Conservation (phyloP, 2,113 vertebrate species). For the Thermophis baileyi region DNA sequence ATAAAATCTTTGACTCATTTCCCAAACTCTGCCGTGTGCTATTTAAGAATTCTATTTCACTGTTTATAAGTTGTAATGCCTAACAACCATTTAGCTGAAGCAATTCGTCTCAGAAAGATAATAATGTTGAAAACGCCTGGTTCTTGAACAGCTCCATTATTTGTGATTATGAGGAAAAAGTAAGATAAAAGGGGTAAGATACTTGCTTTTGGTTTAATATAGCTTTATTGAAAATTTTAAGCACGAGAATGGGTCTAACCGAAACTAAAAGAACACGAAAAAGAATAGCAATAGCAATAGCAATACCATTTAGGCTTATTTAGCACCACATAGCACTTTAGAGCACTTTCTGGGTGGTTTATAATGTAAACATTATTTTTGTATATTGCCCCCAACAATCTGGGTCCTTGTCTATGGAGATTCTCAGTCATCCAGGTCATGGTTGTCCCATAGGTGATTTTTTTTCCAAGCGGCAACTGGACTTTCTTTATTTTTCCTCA, state of each 20-base stretch:
- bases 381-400: too few relatives aligned
- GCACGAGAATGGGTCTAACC: neutral
- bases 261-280: neutral
- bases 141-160: slow-evolving; percentile 61
- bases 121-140: slow-evolving; percentile 57
- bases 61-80: slow-evolving; percentile 43
- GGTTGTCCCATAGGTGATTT: too few relatives aligned
- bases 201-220: slow-evolving; percentile 16
- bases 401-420: too few relatives aligned
- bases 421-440: too few relatives aligned
- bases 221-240: neutral
- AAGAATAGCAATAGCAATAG: neutral
- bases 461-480: too few relatives aligned
- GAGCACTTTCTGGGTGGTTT: neutral
- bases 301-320: neutral
- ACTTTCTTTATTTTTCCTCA: too few relatives aligned
- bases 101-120: slow-evolving; percentile 59
- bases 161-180: slow-evolving; percentile 52
- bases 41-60: slow-evolving; percentile 37
- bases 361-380: too few relatives aligned
- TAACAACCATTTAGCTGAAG: slow-evolving; percentile 55
- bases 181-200: slow-evolving; percentile 38
- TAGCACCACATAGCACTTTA: too few relatives aligned
- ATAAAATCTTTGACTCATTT: slow-evolving; percentile 37
- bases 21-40: slow-evolving; percentile 38